phyloP scores from a whole-genome alignment of 1,140 invertebrate genomes.

The Hyposmocoma kahamanoa region DNA sequence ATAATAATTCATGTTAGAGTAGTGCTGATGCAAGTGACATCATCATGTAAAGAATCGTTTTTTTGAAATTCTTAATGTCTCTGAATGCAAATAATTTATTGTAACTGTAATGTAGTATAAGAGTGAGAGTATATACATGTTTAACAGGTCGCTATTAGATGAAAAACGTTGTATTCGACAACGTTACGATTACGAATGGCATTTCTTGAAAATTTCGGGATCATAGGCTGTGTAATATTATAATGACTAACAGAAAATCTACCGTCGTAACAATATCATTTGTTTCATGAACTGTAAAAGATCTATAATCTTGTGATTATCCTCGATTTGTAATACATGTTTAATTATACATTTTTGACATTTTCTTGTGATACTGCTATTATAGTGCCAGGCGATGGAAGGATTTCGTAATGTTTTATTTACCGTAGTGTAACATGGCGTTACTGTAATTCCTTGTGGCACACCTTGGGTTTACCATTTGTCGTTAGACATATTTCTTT shows the following conservation, averaged over 20 bases:
- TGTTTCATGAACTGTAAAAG: no score
- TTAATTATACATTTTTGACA: slow-evolving; percentile 9
- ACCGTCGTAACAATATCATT: no score
- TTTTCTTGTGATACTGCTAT: slow-evolving; percentile 29
- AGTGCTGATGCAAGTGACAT: no score
- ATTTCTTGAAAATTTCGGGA: slow-evolving; percentile 5
- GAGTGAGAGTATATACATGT: slow-evolving; percentile 25
- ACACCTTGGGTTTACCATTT: slow-evolving; percentile 23
- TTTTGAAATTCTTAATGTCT: slow-evolving; percentile 30
- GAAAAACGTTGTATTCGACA: no score
- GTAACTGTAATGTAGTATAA: slow-evolving; percentile 35
- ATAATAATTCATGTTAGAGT: slow-evolving; percentile 31
- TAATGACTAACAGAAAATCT: no score
- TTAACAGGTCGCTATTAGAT: slow-evolving; percentile 1
- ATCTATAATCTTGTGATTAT: no score
- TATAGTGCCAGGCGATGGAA: slow-evolving; percentile 16
- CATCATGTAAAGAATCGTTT: slow-evolving; percentile 23
- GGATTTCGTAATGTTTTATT: background rate
- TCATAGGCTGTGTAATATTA: slow-evolving; percentile 18
- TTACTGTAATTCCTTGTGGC: slow-evolving; percentile 5
- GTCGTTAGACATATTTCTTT: slow-evolving; percentile 18
- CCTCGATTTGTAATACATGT: background rate
- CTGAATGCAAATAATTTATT: slow-evolving; percentile 34
- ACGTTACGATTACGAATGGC: no score
- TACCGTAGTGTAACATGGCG: background rate